Evolutionary conservation across 2,888 invertebrate species (phyloP), one percentile per base, ranked within the genome.

Genomic region (Folsomia candida): DNA sequence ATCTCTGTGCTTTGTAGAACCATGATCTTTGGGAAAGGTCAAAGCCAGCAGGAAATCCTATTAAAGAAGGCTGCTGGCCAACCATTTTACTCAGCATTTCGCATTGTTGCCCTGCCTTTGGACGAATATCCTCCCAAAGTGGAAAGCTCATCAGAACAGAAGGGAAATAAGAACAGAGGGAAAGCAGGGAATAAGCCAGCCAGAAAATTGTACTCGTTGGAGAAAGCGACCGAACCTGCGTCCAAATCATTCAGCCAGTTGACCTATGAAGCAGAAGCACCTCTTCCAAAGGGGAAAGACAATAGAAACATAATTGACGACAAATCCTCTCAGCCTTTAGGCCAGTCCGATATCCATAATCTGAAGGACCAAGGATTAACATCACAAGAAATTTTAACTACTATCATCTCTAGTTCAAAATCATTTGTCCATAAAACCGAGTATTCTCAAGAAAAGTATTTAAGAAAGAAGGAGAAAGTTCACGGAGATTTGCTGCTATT

Each of bases 401-500:
- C 91, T 68, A 86, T 98, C 18, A 91, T 97, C 64, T 91, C 90
- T 74, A 96, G 96, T 82, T 97, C 96, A 20, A 90, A 89, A 78
- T 94, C 96, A 0, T 98, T 97, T 83, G 87, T 88, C 51, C 87
- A 88, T 69, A 97, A 97, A 86, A 97, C 96, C 0, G 93, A 92
- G 81, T 97, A 90, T 83, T 83, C 86, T 0, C 85, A 97, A 83
- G 93, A 93, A 80, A 97, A 97, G 83, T 98, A 97, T 83, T 86
- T 97, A 58, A 91, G 91, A 80, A 97, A 97, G 83, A 99, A 99
- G 83, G 92, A 93, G 81, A 91, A 91, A 80, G 97, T 97, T 84
- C 97, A 96, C 84, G 91, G 89, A 81, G 92, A 92, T 81, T 91
- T 89, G 81, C 85, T 95, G 20, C 89, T 90, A 78, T 87, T 97